Evolutionary conservation across 2,113 vertebrate genomes (phyloP).

Genomic region (Carettochelys insculpta): DNA sequence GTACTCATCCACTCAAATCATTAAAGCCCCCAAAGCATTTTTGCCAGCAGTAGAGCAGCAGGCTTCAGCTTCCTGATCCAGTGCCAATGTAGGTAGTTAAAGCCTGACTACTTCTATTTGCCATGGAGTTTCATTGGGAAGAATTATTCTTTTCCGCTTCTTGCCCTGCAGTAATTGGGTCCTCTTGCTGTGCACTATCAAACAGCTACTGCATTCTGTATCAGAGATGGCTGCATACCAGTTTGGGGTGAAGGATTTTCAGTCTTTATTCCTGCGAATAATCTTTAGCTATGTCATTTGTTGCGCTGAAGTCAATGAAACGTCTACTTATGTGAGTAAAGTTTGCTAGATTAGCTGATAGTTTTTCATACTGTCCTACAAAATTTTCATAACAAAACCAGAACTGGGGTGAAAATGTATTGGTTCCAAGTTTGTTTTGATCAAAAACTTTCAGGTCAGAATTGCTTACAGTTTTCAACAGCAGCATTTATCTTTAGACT

Average conservation of each 20-base stretch:
- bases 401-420: not conserved
- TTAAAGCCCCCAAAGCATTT: not conserved
- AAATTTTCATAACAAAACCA: not conserved
- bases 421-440: not conserved
- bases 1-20: not conserved
- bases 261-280: slow-evolving; percentile 10
- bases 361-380: not conserved
- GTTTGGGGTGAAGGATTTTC: slow-evolving; percentile 28
- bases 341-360: fast-evolving
- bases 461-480: not conserved
- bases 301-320: not conserved
- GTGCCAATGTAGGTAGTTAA: slow-evolving; percentile 32
- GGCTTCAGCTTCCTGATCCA: not conserved
- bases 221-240: not conserved
- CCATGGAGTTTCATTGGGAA: slow-evolving; percentile 39
- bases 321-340: not conserved
- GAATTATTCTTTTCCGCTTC: slow-evolving; percentile 17
- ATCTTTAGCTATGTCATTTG: not conserved
- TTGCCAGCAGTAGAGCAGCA: not conserved
- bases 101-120: slow-evolving; percentile 27
- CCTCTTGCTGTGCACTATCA: slow-evolving; percentile 15
- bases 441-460: not conserved
- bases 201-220: not conserved
- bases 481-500: slow-evolving; percentile 16
- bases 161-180: slow-evolving; percentile 37